Evolutionary conservation across 1,140 invertebrate species (phyloP).

Genomic region (Caenorhabditis brenneri): DNA sequence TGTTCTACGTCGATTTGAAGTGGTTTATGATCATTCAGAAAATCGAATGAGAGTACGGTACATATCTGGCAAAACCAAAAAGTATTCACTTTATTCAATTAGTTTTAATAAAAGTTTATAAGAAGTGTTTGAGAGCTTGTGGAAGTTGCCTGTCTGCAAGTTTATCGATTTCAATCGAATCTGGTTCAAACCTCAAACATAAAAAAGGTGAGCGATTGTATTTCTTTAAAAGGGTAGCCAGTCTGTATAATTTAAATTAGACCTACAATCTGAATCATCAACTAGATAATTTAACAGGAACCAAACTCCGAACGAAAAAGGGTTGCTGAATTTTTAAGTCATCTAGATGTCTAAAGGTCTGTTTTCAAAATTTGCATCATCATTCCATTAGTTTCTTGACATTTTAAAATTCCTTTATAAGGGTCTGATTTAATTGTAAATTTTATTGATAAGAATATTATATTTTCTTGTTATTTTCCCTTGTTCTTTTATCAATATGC

Average conservation of each 20-base stretch:
- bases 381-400: slow-evolving; percentile 2
- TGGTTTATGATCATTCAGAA: not conserved
- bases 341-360: not conserved
- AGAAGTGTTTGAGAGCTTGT: too few relatives aligned
- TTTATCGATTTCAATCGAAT: too few relatives aligned
- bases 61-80: not conserved
- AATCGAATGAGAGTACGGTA: not conserved
- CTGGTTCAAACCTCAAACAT: too few relatives aligned
- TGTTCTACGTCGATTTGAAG: not conserved
- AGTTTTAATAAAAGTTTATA: too few relatives aligned
- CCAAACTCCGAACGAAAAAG: too few relatives aligned
- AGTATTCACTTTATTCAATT: too few relatives aligned
- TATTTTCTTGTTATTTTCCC: not conserved
- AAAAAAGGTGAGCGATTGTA: too few relatives aligned
- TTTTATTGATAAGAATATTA: not conserved
- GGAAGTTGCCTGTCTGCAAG: too few relatives aligned
- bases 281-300: too few relatives aligned
- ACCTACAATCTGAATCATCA: too few relatives aligned
- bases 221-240: too few relatives aligned
- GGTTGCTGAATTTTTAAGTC: not conserved
- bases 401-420: not conserved
- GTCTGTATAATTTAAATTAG: too few relatives aligned
- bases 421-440: not conserved
- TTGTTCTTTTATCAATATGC: not conserved
- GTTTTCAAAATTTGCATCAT: not conserved